Percentiles rank a stretch among this genome's conserved stretches.
Conservation (phyloP, 2,113 vertebrate species). For the Eulemur macaco region DNA sequence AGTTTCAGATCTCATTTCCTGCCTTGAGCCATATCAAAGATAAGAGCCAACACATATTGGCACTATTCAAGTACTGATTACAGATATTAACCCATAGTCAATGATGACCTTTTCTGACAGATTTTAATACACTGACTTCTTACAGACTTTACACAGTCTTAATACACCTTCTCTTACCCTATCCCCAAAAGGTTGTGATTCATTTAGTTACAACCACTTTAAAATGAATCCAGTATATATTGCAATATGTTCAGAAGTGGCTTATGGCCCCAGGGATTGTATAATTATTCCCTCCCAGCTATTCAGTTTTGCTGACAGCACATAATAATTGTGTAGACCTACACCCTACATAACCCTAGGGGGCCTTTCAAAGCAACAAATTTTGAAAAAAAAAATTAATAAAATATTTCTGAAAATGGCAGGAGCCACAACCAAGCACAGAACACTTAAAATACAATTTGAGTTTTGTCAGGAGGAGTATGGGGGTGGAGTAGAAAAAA, state of each 20-base stretch:
- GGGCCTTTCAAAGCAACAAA: constrained; percentile 47
- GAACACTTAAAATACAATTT: constrained; percentile 51
- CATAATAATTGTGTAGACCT: constrained; percentile 66
- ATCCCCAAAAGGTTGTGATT: constrained; percentile 64
- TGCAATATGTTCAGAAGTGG: constrained; percentile 67
- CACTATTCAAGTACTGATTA: constrained; percentile 22
- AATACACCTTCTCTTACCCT: constrained; percentile 52
- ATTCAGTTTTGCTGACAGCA: constrained; percentile 68
- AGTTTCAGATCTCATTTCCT: constrained; percentile 61
- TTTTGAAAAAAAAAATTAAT: constrained; percentile 48
- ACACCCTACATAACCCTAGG: constrained; percentile 20
- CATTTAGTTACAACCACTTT: constrained; percentile 70
- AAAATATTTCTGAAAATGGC: constrained; percentile 58
- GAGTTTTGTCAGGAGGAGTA: not conserved
- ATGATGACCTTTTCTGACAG: constrained; percentile 68
- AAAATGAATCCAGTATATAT: constrained; percentile 66
- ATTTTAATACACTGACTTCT: constrained; percentile 74
- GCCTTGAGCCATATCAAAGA: constrained; percentile 30
- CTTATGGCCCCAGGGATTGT: constrained; percentile 45
- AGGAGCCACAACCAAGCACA: constrained; percentile 2
- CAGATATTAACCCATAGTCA: constrained; percentile 65
- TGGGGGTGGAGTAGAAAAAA: not conserved
- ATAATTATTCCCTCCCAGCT: constrained; percentile 67
- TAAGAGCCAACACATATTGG: not conserved
- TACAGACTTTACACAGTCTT: constrained; percentile 63